These are phyloP conservation scores for Thereva unica DNA, from an alignment of 2,888 invertebrate genomes.

Conservation along the genomic window DNA sequence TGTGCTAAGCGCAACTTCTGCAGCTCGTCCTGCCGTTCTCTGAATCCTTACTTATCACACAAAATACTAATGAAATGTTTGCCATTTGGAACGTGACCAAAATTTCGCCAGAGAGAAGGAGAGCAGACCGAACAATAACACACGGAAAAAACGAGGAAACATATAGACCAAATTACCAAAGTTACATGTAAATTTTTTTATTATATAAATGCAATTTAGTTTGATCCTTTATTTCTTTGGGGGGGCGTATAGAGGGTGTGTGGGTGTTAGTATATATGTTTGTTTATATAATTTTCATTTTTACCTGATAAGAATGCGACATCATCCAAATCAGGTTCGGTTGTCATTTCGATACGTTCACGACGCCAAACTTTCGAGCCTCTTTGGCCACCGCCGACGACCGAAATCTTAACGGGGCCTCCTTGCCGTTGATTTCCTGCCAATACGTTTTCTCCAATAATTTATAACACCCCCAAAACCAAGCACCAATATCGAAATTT, in stretches of 20 bases:
- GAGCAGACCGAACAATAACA: too few relatives aligned
- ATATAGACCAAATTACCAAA: too few relatives aligned
- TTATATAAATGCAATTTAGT: too few relatives aligned
- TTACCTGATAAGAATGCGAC: constrained; percentile 88
- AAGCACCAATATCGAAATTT: not conserved
- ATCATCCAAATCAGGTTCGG: constrained; percentile 88
- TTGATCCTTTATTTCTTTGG: too few relatives aligned
- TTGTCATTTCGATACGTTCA: constrained; percentile 74
- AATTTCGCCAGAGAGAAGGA: too few relatives aligned
- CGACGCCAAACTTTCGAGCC: constrained; percentile 58
- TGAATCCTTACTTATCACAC: too few relatives aligned
- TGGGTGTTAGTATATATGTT: not conserved
- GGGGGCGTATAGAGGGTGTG: not conserved
- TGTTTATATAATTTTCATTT: not conserved
- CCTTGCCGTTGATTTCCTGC: constrained; percentile 57
- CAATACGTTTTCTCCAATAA: constrained; percentile 50
- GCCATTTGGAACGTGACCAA: too few relatives aligned
- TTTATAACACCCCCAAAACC: constrained; percentile 3
- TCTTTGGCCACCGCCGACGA: constrained; percentile 58
- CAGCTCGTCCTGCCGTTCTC: too few relatives aligned
- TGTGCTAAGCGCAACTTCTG: too few relatives aligned
- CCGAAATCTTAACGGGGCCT: constrained; percentile 59
- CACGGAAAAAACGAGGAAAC: too few relatives aligned
- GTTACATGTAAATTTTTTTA: too few relatives aligned
- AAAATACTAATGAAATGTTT: too few relatives aligned